Percentiles rank a stretch among this genome's conserved stretches.
These are phyloP conservation scores for Sakesphorus luctuosus DNA, from an alignment of 2,113 vertebrate species.

Conservation along the genomic window DNA sequence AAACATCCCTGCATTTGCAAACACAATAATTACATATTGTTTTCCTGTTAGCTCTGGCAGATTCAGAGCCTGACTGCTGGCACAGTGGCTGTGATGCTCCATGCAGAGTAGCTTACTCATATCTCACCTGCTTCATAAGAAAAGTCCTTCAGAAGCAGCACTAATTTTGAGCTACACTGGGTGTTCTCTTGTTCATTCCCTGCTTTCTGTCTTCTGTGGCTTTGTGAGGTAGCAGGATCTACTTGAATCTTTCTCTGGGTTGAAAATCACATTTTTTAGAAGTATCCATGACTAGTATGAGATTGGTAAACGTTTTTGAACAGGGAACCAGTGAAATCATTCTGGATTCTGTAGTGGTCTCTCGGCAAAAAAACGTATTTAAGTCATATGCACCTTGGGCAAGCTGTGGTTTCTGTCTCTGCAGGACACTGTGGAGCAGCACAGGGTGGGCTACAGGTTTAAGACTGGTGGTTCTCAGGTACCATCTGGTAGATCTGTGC, in stretches of 20 bases:
- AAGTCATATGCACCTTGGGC: background rate
- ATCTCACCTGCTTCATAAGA: background rate
- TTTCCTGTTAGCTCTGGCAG: background rate
- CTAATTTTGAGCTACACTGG: background rate
- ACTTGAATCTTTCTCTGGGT: background rate
- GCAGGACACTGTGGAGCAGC: background rate
- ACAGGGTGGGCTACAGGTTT: background rate
- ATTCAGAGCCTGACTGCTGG: background rate
- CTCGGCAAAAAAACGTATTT: background rate
- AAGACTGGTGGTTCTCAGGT: background rate
- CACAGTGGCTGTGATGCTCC: background rate
- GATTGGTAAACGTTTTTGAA: background rate
- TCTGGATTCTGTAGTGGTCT: background rate
- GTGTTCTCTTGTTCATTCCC: background rate
- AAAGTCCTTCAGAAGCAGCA: background rate
- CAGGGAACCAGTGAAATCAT: background rate
- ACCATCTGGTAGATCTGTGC: background rate
- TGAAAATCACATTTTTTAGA: background rate
- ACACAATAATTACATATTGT: background rate
- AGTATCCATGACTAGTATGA: background rate
- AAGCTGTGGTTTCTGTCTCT: background rate
- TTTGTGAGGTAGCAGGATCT: background rate
- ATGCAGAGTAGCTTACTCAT: background rate
- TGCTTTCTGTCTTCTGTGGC: background rate
- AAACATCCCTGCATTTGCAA: background rate